Percentiles rank a stretch among this genome's conserved stretches.
These are phyloP conservation scores for Paradoxurus hermaphroditus DNA, from an alignment of 2,113 vertebrate species.

Conservation along the genomic window DNA sequence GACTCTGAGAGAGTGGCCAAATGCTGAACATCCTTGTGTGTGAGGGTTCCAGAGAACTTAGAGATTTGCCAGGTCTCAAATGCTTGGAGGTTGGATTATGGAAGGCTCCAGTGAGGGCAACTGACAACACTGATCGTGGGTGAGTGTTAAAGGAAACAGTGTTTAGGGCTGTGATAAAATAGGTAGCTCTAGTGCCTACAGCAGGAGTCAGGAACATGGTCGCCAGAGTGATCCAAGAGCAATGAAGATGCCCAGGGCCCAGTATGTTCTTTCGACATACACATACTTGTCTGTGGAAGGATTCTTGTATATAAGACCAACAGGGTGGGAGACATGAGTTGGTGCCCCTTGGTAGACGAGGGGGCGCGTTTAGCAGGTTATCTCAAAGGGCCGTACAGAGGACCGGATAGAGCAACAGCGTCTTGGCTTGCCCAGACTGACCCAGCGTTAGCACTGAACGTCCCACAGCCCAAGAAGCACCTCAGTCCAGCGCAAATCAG, in stretches of 20 bases:
- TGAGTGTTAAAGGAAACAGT: not conserved
- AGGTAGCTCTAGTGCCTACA: not conserved
- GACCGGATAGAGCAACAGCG: fast-evolving
- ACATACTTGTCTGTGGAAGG: not conserved
- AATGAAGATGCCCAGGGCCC: not conserved
- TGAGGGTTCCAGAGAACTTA: not conserved
- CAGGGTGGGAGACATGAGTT: not conserved
- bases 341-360: not conserved
- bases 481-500: not conserved
- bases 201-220: not conserved
- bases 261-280: not conserved
- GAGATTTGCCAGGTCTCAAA: not conserved
- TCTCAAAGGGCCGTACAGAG: not conserved
- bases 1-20: not conserved
- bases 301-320: not conserved
- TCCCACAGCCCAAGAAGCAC: not conserved
- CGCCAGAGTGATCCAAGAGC: not conserved
- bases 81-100: not conserved
- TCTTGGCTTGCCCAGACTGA: not conserved
- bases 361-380: not conserved
- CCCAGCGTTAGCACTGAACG: not conserved
- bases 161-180: not conserved
- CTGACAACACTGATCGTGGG: not conserved
- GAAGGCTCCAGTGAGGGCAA: not conserved
- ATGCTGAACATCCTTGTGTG: not conserved